Evolutionary conservation across 2,888 invertebrate species (phyloP), one percentile per base, ranked within the genome.

Genomic region (Achlya flavicornis): DNA sequence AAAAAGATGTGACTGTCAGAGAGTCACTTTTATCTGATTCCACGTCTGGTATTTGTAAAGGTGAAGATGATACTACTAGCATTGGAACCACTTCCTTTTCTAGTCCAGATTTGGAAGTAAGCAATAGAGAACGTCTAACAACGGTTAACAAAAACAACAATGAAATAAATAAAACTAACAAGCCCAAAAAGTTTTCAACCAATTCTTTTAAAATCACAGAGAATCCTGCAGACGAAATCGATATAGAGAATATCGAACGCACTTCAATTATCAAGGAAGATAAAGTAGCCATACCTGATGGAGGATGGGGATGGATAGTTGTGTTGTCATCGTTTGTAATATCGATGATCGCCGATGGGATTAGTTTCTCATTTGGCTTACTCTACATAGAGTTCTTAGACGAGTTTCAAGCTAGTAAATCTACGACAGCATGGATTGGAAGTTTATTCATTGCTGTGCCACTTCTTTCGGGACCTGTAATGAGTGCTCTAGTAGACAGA

Each of bases 311-410:
- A 10, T 98, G 98, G 98, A 94, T 98, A 26, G 97, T 99, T 1
- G 98, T 99, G 0, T 87, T 97, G 53, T 96, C 98, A 4, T 97
- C 98, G 0, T 95, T 99, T 72, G 85, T 98, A 57, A 96, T 98
- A 65, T 98, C 98, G 26, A 95, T 98, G 92, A 97, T 99, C 61
- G 97, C 98, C 53, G 99, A 99, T 87, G 99, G 99, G 0, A 96
- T 98, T 64, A 97, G 98, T 62, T 98, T 98, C 86, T 98, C 98
- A 1, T 98, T 98, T 85, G 99, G 99, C 0, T 93, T 98, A 19
- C 94, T 99, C 10, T 98, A 97, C 81, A 96, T 97, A 0, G 96
- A 98, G 79, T 96, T 98, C 77, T 91, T 97, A 59, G 94, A 96
- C 60, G 96, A 97, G 79, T 99, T 98, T 84, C 92, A 95, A 64